phyloP scores from a whole-genome alignment of 2,113 vertebrate species.

The Halcyon malimbica region DNA sequence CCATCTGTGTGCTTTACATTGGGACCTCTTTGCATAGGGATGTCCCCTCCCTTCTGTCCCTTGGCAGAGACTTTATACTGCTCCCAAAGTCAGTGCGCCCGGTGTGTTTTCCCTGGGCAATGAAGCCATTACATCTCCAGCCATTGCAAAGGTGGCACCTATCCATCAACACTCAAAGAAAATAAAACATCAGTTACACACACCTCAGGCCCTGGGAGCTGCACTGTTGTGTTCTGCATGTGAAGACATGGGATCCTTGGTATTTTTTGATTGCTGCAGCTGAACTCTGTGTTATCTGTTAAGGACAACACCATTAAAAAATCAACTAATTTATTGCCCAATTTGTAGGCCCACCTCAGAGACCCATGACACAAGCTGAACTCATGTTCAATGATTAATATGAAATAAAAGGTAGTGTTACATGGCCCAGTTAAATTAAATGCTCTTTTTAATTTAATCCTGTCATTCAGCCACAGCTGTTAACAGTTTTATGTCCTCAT shows the following conservation, averaged over 20 bases:
- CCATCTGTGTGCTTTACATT: neutral
- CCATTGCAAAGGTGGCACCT: neutral
- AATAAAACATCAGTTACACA: neutral
- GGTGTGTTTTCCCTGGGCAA: neutral
- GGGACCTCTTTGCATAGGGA: neutral
- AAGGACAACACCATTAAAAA: neutral
- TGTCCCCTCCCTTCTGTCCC: neutral
- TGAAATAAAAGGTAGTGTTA: conserved; percentile 29
- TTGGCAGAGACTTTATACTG: neutral
- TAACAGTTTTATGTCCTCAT: neutral
- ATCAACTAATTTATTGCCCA: neutral
- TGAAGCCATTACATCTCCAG: neutral
- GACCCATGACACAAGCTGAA: neutral
- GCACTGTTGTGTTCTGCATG: neutral
- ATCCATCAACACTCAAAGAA: neutral
- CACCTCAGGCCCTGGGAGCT: neutral
- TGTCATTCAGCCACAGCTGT: conserved; percentile 1
- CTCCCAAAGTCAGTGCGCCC: neutral
- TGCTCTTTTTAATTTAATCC: neutral
- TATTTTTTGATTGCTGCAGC: neutral
- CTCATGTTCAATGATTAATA: neutral
- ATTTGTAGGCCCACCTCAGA: neutral
- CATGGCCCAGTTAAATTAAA: neutral
- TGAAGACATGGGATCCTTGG: neutral
- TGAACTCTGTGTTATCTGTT: neutral